Percentiles rank a stretch among this genome's conserved stretches.
phyloP scores from a whole-genome alignment of 2,888 invertebrate species.

The Plagodis dolabraria region DNA sequence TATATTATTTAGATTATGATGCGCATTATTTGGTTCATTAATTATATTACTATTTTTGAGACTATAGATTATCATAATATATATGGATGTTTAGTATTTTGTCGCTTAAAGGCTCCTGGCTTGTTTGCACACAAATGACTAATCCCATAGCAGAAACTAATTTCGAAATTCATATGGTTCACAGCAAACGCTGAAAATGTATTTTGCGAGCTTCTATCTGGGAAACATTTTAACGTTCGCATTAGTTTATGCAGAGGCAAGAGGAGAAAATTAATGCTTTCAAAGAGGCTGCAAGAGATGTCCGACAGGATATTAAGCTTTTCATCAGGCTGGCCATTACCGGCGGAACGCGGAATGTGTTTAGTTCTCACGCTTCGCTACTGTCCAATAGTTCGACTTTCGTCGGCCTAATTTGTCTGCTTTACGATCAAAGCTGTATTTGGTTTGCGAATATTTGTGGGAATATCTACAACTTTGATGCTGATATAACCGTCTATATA shows the following conservation, averaged over 20 bases:
- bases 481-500: too few relatives aligned
- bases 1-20: too few relatives aligned
- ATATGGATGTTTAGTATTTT: too few relatives aligned
- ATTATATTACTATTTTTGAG: too few relatives aligned
- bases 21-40: too few relatives aligned
- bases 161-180: slow-evolving; percentile 13
- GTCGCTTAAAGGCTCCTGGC: too few relatives aligned
- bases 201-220: slow-evolving; percentile 27
- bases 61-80: too few relatives aligned
- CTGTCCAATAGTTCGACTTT: slow-evolving; percentile 42
- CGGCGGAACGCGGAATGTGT: slow-evolving; percentile 37
- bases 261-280: slow-evolving; percentile 69
- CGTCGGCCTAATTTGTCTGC: slow-evolving; percentile 45
- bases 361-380: slow-evolving; percentile 36
- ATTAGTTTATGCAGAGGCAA: slow-evolving; percentile 62
- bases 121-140: slow-evolving; percentile 1
- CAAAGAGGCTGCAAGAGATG: slow-evolving; percentile 60
- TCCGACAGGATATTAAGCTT: slow-evolving; percentile 68
- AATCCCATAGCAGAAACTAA: neutral
- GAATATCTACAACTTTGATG: neutral
- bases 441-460: slow-evolving; percentile 32
- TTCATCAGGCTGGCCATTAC: slow-evolving; percentile 64
- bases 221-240: slow-evolving; percentile 39
- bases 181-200: slow-evolving; percentile 38
- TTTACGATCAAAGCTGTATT: slow-evolving; percentile 41